Conservation (phyloP, 1,140 invertebrate genomes). For the Aphaenogaster ashmeadi region DNA sequence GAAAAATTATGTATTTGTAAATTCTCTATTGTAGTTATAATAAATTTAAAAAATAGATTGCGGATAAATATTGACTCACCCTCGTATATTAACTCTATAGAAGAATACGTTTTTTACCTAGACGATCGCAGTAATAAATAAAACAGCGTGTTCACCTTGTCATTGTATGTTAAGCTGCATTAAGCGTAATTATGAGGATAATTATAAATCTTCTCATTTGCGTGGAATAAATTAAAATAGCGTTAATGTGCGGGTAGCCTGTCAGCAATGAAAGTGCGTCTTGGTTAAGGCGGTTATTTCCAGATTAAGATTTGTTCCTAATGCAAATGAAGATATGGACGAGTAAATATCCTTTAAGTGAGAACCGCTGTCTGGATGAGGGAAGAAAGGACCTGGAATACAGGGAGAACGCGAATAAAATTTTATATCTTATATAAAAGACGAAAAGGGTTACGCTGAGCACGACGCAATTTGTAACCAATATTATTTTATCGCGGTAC, state of each 20-base stretch:
- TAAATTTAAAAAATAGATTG: too few species aligned
- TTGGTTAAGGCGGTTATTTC: slow-evolving; percentile 60
- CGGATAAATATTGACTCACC: too few species aligned
- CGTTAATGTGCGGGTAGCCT: background rate
- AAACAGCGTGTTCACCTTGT: background rate
- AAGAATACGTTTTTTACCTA: background rate
- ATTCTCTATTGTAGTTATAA: too few species aligned
- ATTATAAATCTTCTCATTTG: slow-evolving; percentile 56
- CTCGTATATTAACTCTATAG: background rate
- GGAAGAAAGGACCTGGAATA: slow-evolving; percentile 33
- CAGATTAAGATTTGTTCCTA: slow-evolving; percentile 60
- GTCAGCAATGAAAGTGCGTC: slow-evolving; percentile 53
- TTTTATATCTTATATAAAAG: slow-evolving; percentile 83
- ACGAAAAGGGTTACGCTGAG: slow-evolving; percentile 61
- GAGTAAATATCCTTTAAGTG: slow-evolving; percentile 56
- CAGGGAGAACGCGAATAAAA: slow-evolving; percentile 71
- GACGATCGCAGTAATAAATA: background rate
- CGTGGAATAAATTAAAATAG: slow-evolving; percentile 55
- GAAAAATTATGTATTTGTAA: too few species aligned
- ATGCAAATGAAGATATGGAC: slow-evolving; percentile 66
- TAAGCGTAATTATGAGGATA: slow-evolving; percentile 44
- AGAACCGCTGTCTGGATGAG: slow-evolving; percentile 59
- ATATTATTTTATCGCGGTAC: slow-evolving; percentile 85
- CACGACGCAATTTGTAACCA: slow-evolving; percentile 85
- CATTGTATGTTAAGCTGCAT: slow-evolving; percentile 15